Base-by-base conservation (phyloP, 2,888 invertebrate species). In the Chrysolina oricalcia region DNA sequence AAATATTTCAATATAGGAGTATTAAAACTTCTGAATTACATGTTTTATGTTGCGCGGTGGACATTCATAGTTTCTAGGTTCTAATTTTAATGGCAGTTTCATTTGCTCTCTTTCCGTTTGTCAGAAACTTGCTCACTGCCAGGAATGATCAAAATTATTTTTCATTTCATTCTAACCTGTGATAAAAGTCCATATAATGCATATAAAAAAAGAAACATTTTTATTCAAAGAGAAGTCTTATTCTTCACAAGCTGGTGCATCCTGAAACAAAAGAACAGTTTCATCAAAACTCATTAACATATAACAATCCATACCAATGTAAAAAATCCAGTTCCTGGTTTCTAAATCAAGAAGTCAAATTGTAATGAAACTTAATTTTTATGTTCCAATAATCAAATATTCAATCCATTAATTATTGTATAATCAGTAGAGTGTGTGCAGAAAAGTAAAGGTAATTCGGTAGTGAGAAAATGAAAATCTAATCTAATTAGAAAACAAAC, bases 1-100 rank as follows among this genome's bases (percentile, higher is more conserved):
- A 87, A 87, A 87, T 86, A 87, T 87, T 85, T 78, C 65, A 78
- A 73, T 85, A 81, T 83, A 83, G 82, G 86, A 87, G 86, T 87
- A 86, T 86, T 86, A 83, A 83, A 72, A 69, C 77, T 80, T 82
- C 81, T 81, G 76, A 81, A 80, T 80, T 82, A 82, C 81, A 82
- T 81, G 84, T 84, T 81, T 78, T 77, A 79, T 80, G 79, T 83
- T 83, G 81, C 81, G 82, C 82, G 19, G 77, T 81, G 81, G 83
- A 84, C 83, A 82, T 79, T 72, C 79, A 77, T 81, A 78, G 68
- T 63, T 75, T 73, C 67, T 76, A 74, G 64, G 74, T 70, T 78
- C 73, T 80, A 80, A 80, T 78, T 78, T 72, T 70, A 72, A 84
- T 87, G 87, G 88, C 88, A 88, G 87, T 88, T 86, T 83, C 76